Conservation (phyloP, 2,113 vertebrate genomes). For the Triplophysa dalaica region DNA sequence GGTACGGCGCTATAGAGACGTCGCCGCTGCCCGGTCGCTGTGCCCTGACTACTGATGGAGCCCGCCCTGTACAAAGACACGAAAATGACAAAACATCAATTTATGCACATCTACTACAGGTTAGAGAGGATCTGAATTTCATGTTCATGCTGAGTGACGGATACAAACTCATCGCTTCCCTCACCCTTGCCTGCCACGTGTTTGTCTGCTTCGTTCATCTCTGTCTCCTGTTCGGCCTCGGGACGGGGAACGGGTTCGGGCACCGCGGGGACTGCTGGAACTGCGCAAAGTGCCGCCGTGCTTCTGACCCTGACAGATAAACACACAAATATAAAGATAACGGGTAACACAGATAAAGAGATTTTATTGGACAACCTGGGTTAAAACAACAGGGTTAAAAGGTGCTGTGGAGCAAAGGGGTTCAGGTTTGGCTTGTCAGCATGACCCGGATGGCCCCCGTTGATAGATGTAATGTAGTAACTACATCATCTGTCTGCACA, state of each 20-base stretch:
- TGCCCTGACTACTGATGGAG: conserved; percentile 67
- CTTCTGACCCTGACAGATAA: conserved; percentile 74
- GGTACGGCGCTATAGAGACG: conserved; percentile 91
- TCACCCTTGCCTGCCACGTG: conserved; percentile 79
- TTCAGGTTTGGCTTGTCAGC: too few relatives aligned
- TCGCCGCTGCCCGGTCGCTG: conserved; percentile 70
- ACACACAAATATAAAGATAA: neutral
- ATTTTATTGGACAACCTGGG: neutral
- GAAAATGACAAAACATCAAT: conserved; percentile 6
- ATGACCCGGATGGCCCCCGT: too few relatives aligned
- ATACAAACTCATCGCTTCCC: conserved; percentile 18
- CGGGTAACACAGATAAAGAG: neutral
- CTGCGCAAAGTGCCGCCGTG: conserved; percentile 86
- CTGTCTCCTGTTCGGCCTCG: conserved; percentile 77
- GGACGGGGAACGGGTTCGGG: conserved; percentile 86
- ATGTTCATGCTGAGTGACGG: neutral
- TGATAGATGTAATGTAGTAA: too few relatives aligned
- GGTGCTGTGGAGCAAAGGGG: too few relatives aligned
- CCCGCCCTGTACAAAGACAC: conserved; percentile 57
- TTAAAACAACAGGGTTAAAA: neutral
- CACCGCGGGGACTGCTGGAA: conserved; percentile 88
- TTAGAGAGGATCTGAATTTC: neutral
- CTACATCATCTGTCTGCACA: too few relatives aligned
- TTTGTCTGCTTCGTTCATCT: conserved; percentile 82
- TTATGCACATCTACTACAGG: conserved; percentile 10